These are phyloP conservation scores for Catocala sponsa DNA, from an alignment of 2,888 invertebrate species.

Conservation along the genomic window DNA sequence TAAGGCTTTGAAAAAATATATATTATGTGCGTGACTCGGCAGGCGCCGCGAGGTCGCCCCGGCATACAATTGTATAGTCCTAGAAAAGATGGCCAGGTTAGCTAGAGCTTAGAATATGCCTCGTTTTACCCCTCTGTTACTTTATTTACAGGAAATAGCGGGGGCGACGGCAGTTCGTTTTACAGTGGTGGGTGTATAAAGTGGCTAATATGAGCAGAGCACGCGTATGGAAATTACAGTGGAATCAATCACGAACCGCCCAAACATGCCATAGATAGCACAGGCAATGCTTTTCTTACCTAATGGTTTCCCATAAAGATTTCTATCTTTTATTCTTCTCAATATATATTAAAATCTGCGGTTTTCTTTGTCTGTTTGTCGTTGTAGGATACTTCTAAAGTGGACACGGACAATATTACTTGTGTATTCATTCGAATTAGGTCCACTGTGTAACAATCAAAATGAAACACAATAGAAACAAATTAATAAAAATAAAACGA, in stretches of 20 bases:
- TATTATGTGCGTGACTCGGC: conserved; percentile 86
- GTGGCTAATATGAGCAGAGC: conserved; percentile 84
- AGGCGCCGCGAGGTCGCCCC: conserved; percentile 85
- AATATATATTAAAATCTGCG: conserved; percentile 46
- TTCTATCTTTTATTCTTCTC: conserved; percentile 61
- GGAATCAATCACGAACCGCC: conserved; percentile 85
- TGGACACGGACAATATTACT: conserved; percentile 24
- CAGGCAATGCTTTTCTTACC: conserved; percentile 76
- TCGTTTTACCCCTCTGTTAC: conserved; percentile 51
- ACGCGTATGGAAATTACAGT: conserved; percentile 87
- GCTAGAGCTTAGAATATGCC: conserved; percentile 63
- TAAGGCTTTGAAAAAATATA: conserved; percentile 80
- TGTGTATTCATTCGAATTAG: conserved; percentile 29
- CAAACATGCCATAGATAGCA: conserved; percentile 79
- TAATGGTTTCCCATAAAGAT: conserved; percentile 75
- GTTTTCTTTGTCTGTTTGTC: conserved; percentile 28
- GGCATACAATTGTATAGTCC: conserved; percentile 78
- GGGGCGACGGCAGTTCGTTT: conserved; percentile 51
- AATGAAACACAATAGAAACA: conserved; percentile 30
- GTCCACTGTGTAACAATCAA: conserved; percentile 4
- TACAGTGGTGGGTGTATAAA: conserved; percentile 73
- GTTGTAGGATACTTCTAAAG: conserved; percentile 6
- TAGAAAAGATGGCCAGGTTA: conserved; percentile 71
- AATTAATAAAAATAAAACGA: conserved; percentile 8
- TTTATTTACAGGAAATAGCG: conserved; percentile 30